Evolutionary conservation across 2,113 vertebrate genomes (phyloP).

Genomic region (Suricata suricatta): DNA sequence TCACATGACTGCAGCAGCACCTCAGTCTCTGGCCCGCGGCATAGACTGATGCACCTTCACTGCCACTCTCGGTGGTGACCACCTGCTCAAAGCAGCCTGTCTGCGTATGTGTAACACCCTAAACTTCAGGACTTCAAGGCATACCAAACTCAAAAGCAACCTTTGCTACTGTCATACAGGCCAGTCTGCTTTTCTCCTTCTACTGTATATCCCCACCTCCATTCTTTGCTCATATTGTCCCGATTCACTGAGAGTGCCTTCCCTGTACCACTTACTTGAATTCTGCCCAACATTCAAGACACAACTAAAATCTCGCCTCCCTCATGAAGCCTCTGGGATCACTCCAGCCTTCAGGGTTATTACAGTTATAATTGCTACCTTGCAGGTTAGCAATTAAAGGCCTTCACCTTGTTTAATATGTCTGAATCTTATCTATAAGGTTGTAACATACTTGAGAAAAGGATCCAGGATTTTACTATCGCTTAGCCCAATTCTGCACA

Average conservation of each 20-base stretch:
- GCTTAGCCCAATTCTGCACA: background rate
- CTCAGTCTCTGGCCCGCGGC: rapidly evolving
- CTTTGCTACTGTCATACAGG: background rate
- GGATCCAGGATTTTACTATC: background rate
- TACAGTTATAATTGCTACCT: background rate
- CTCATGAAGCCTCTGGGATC: background rate
- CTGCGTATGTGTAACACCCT: too few relatives aligned
- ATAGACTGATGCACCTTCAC: background rate
- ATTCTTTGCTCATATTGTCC: background rate
- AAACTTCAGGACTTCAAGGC: background rate
- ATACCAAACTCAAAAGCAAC: background rate
- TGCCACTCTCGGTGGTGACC: rapidly evolving
- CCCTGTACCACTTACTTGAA: background rate
- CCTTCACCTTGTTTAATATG: background rate
- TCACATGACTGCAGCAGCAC: rapidly evolving
- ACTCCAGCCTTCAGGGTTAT: background rate
- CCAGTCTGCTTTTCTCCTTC: background rate
- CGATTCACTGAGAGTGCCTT: background rate
- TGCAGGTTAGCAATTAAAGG: background rate
- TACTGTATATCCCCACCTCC: background rate
- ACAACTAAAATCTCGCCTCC: background rate
- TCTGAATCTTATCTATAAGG: background rate
- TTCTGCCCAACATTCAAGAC: background rate
- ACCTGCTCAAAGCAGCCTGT: background rate
- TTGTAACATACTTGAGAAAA: background rate